Percentiles rank a stretch among this genome's conserved stretches.
Evolutionary conservation across 1,140 invertebrate genomes (phyloP).

Genomic region (Drosophila kurseongensis): DNA sequence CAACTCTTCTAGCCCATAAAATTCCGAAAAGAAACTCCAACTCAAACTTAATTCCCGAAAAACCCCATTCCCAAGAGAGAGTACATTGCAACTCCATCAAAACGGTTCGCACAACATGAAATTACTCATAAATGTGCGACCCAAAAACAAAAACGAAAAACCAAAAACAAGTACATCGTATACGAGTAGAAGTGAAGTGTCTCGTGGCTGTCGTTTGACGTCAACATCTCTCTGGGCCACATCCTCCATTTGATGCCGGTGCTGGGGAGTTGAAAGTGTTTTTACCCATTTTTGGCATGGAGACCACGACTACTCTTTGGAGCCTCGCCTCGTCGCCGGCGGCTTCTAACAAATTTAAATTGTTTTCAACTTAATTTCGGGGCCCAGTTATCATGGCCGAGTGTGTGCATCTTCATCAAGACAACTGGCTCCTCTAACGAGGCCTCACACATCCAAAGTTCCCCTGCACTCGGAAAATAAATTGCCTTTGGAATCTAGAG

Average conservation of each 20-base stretch:
- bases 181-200: slow-evolving; percentile 40
- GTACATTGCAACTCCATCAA: slow-evolving; percentile 58
- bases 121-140: slow-evolving; percentile 73
- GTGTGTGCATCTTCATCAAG: slow-evolving; percentile 69
- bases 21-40: slow-evolving; percentile 3
- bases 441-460: slow-evolving; percentile 12
- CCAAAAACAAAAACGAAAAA: slow-evolving; percentile 25
- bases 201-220: slow-evolving; percentile 55
- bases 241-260: slow-evolving; percentile 54
- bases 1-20: slow-evolving; percentile 37
- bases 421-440: slow-evolving; percentile 28
- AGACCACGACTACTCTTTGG: slow-evolving; percentile 8
- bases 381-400: slow-evolving; percentile 56
- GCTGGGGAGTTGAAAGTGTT: slow-evolving; percentile 37
- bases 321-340: slow-evolving; percentile 32
- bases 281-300: slow-evolving; percentile 49
- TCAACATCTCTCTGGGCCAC: slow-evolving; percentile 53
- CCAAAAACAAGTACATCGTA: slow-evolving; percentile 12
- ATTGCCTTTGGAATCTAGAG: background rate
- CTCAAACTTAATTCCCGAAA: slow-evolving; percentile 28
- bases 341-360: slow-evolving; percentile 69
- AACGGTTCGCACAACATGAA: slow-evolving; percentile 73
- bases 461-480: slow-evolving; percentile 3
- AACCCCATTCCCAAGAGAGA: slow-evolving; percentile 50
- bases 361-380: slow-evolving; percentile 77